Evolutionary conservation across 2,113 vertebrate genomes (phyloP).

Genomic region (Marcusenius ussheri): DNA sequence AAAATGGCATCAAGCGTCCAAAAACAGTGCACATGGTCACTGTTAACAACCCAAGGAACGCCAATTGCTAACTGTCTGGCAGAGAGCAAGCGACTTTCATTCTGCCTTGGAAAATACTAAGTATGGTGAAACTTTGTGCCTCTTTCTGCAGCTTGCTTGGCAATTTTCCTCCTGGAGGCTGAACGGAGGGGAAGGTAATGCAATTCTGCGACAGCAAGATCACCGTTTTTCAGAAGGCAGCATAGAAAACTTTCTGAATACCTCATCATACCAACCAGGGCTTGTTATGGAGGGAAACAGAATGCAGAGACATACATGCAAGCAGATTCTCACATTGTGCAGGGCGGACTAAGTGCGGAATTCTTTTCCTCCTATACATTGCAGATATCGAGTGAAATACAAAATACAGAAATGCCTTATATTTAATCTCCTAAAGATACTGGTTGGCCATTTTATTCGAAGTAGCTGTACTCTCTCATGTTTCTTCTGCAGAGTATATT

Average conservation of each 20-base stretch:
- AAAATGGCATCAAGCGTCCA: not conserved
- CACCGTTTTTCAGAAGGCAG: constrained; percentile 8
- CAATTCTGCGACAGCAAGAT: constrained; percentile 17
- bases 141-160: not conserved
- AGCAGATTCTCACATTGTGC: not conserved
- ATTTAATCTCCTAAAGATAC: not conserved
- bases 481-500: not conserved
- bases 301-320: not conserved
- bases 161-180: constrained; percentile 20
- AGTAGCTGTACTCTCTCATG: not conserved
- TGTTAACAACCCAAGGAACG: not conserved
- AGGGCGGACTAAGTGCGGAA: not conserved
- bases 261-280: not conserved
- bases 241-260: constrained; percentile 14
- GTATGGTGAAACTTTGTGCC: not conserved
- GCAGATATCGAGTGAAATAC: not conserved
- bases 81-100: not conserved
- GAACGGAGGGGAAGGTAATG: constrained; percentile 10
- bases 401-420: not conserved
- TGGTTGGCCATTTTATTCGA: not conserved
- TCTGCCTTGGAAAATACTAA: not conserved
- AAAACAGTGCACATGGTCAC: not conserved
- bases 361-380: not conserved
- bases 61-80: not conserved
- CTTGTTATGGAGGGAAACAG: not conserved